Percentiles rank a stretch among this genome's conserved stretches.
Conservation (phyloP, 2,797 vertebrate species). For the Gastrophryne carolinensis region DNA sequence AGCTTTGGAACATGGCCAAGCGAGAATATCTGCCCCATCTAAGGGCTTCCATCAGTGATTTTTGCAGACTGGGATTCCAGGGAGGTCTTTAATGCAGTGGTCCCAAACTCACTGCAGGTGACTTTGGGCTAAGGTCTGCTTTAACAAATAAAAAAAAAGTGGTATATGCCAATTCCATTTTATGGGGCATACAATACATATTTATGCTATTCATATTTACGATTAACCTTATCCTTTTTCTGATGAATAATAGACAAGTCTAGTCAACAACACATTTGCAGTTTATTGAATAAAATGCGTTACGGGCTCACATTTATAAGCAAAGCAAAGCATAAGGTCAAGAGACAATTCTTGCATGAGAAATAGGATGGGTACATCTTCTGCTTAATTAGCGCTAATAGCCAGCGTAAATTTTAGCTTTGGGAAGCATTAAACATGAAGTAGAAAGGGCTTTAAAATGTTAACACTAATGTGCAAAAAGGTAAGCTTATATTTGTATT, state of each 20-base stretch:
- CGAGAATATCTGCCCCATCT: no score
- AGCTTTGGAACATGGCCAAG: no score
- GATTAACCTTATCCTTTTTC: not conserved
- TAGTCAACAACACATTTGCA: not conserved
- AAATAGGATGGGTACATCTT: not conserved
- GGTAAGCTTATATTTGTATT: not conserved
- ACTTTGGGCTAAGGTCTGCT: no score
- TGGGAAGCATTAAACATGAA: not conserved
- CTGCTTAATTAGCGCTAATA: not conserved
- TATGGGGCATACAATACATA: not conserved
- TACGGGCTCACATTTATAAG: not conserved
- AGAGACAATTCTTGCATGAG: not conserved
- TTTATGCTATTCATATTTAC: not conserved
- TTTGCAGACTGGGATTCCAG: no score
- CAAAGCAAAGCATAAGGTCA: not conserved
- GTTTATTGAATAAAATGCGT: conserved; percentile 2
- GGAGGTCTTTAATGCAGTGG: no score
- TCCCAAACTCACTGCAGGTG: no score
- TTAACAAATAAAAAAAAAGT: no score
- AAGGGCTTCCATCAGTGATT: no score
- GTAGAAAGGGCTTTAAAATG: not conserved
- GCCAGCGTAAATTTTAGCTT: not conserved
- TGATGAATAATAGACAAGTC: not conserved
- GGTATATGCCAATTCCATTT: not conserved
- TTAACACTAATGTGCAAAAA: no score